Percentiles rank a stretch among this genome's conserved stretches.
Evolutionary conservation across 1,140 invertebrate species (phyloP).

Genomic region (Drosophila baimaii): DNA sequence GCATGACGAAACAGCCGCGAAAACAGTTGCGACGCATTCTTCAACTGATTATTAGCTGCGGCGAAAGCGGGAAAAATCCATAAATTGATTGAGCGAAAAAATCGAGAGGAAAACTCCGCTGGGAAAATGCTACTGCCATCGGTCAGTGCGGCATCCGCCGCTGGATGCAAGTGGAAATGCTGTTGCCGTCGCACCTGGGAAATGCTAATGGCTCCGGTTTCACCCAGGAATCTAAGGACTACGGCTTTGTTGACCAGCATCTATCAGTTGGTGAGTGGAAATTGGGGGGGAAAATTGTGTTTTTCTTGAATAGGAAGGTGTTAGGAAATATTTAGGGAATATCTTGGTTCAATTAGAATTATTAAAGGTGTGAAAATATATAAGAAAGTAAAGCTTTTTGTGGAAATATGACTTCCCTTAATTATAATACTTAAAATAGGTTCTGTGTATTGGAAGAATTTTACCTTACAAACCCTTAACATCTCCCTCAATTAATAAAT

Average conservation of each 20-base stretch:
- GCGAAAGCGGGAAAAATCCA: constrained; percentile 59
- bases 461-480: too few species aligned
- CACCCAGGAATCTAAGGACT: constrained; percentile 76
- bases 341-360: not conserved
- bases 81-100: constrained; percentile 69
- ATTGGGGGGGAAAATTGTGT: not conserved
- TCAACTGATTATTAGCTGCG: constrained; percentile 19
- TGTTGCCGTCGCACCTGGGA: constrained; percentile 64
- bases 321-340: not conserved
- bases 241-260: constrained; percentile 78
- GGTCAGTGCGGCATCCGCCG: constrained; percentile 25
- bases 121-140: constrained; percentile 65
- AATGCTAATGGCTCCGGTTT: constrained; percentile 68
- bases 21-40: constrained; percentile 45
- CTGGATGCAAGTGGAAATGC: constrained; percentile 53
- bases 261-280: constrained; percentile 78
- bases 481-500: not conserved
- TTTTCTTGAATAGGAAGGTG: not conserved
- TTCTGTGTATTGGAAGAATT: not conserved
- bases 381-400: not conserved
- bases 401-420: not conserved
- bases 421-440: not conserved
- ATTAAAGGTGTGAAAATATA: not conserved
- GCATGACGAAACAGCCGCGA: constrained; percentile 72
- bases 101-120: not conserved